Percentiles rank a stretch among this genome's conserved stretches.
Evolutionary conservation across 2,797 vertebrate species (phyloP).

Genomic region (Sebastes taczanowskii): DNA sequence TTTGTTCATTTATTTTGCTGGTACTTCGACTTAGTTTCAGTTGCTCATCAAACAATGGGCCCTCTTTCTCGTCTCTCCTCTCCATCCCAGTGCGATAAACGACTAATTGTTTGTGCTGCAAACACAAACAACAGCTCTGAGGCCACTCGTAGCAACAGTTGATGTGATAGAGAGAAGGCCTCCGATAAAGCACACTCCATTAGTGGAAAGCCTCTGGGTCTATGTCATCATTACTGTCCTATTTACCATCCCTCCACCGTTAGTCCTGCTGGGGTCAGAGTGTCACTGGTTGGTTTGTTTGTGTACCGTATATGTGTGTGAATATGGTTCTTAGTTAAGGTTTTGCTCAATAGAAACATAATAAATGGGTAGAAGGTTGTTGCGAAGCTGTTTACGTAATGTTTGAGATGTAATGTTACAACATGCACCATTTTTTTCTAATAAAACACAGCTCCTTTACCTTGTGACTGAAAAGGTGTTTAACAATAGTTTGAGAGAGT

Average conservation of each 20-base stretch:
- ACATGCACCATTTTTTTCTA: neutral
- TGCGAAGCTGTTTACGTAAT: neutral
- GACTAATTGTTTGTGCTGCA: slow-evolving; percentile 38
- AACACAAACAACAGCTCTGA: slow-evolving; percentile 16
- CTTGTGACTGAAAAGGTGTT: neutral
- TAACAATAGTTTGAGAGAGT: neutral
- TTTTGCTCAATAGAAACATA: neutral
- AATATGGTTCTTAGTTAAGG: neutral
- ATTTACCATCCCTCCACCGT: neutral
- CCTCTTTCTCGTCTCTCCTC: neutral
- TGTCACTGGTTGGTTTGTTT: neutral
- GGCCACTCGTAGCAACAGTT: slow-evolving; percentile 32
- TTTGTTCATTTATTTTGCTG: neutral
- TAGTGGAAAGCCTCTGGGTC: slow-evolving; percentile 18
- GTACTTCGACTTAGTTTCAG: slow-evolving; percentile 14
- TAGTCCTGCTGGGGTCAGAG: neutral
- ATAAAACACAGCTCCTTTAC: neutral
- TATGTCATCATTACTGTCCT: slow-evolving; percentile 29
- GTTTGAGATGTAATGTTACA: neutral
- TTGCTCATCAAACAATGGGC: slow-evolving; percentile 29
- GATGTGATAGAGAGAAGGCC: slow-evolving; percentile 34
- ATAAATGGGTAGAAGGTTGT: neutral
- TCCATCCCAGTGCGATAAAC: slow-evolving; percentile 12
- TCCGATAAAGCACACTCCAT: slow-evolving; percentile 49
- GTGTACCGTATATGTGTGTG: neutral